These are phyloP conservation scores for Chloropsis cyanopogon DNA, from an alignment of 2,113 vertebrate genomes.

Conservation along the genomic window DNA sequence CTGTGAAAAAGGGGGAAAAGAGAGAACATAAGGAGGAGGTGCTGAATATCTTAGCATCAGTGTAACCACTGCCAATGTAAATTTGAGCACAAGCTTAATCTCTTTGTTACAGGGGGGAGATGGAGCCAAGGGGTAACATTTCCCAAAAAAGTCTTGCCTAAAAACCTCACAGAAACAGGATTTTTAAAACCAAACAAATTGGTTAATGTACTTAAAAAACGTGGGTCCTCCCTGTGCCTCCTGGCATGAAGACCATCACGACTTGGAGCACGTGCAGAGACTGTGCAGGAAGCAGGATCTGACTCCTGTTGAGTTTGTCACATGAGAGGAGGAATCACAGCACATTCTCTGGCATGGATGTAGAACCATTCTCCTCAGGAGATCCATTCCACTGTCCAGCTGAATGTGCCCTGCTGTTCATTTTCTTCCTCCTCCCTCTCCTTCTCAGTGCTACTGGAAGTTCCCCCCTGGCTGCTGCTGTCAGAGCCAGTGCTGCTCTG, in stretches of 20 bases:
- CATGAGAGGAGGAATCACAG: background rate
- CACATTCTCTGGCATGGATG: accelerated
- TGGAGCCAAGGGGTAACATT: background rate
- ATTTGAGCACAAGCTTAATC: background rate
- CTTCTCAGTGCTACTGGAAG: background rate
- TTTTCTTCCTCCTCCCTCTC: background rate
- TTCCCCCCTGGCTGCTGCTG: background rate
- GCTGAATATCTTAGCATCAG: background rate
- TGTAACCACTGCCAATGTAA: background rate
- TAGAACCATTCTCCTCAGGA: background rate
- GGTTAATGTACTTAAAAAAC: background rate
- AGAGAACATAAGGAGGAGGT: background rate
- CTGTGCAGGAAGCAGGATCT: background rate
- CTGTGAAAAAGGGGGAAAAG: background rate
- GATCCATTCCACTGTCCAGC: background rate
- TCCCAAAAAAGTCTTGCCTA: background rate
- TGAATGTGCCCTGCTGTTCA: background rate
- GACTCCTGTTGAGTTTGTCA: background rate
- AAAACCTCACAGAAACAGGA: background rate
- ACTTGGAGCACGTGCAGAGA: background rate
- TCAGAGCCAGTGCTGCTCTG: background rate
- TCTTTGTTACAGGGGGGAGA: background rate
- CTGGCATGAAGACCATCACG: background rate
- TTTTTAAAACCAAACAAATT: background rate
- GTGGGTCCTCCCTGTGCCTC: background rate